Evolutionary conservation across 2,797 vertebrate genomes (phyloP).

Genomic region (Echiichthys vipera): DNA sequence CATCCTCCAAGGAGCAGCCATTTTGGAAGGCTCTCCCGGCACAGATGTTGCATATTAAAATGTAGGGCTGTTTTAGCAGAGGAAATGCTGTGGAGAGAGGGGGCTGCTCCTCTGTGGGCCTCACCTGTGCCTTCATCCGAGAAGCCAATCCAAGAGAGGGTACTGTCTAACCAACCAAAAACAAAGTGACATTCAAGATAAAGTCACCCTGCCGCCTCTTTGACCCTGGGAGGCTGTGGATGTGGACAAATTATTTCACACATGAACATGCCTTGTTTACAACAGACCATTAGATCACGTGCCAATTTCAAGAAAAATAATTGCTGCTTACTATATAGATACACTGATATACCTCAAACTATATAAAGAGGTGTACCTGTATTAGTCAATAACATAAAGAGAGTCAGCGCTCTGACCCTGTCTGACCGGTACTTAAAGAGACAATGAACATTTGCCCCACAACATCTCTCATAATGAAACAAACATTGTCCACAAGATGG

Average conservation of each 20-base stretch:
- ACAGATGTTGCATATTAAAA: slow-evolving; percentile 92
- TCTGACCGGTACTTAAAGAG: slow-evolving; percentile 19
- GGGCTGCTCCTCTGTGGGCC: slow-evolving; percentile 80
- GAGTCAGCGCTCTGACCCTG: slow-evolving; percentile 28
- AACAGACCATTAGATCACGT: slow-evolving; percentile 33
- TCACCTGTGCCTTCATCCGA: slow-evolving; percentile 90
- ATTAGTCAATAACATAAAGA: background rate
- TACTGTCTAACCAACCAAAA: slow-evolving; percentile 87
- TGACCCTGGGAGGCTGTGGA: slow-evolving; percentile 77
- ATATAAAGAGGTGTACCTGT: background rate
- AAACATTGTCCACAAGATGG: slow-evolving; percentile 86
- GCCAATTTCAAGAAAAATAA: slow-evolving; percentile 17
- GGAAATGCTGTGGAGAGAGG: slow-evolving; percentile 73
- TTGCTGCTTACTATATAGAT: background rate
- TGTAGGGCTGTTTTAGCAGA: slow-evolving; percentile 84
- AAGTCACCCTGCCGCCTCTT: slow-evolving; percentile 85
- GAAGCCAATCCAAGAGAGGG: slow-evolving; percentile 86
- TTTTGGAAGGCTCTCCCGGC: slow-evolving; percentile 89
- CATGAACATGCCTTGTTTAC: slow-evolving; percentile 75
- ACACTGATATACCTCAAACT: background rate
- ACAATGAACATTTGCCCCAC: slow-evolving; percentile 24
- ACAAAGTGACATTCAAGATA: slow-evolving; percentile 89
- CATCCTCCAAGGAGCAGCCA: slow-evolving; percentile 90
- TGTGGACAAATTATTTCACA: slow-evolving; percentile 79
- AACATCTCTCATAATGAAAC: slow-evolving; percentile 9